Conservation (phyloP, 2,797 vertebrate genomes). For the Microctenopoma steveboyesi region DNA sequence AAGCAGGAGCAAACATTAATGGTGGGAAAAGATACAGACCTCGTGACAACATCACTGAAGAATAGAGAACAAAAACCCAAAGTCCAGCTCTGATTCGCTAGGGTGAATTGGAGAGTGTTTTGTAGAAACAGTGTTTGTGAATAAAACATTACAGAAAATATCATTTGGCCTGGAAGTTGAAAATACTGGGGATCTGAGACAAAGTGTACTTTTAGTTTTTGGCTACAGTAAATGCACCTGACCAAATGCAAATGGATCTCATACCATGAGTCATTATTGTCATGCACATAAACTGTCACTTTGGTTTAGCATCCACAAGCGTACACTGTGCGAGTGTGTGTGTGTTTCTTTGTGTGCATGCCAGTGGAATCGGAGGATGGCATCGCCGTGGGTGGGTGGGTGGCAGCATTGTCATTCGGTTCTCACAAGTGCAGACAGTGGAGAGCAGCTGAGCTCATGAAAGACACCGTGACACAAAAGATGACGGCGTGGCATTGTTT, state of each 20-base stretch:
- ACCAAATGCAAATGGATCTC: constrained; percentile 48
- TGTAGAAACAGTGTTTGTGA: not conserved
- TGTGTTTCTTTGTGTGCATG: constrained; percentile 13
- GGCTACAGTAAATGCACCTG: constrained; percentile 30
- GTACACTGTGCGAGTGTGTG: constrained; percentile 11
- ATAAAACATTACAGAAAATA: not conserved
- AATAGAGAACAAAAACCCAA: not conserved
- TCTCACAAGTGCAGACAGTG: constrained; percentile 46
- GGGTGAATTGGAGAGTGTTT: not conserved
- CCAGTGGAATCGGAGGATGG: constrained; percentile 35
- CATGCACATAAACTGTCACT: constrained; percentile 63
- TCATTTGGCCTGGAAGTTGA: not conserved
- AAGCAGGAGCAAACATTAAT: not conserved
- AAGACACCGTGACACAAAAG: constrained; percentile 50
- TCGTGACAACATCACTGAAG: constrained; percentile 15
- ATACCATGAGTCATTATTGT: constrained; percentile 47
- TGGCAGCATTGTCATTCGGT: constrained; percentile 44
- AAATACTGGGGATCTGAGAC: not conserved
- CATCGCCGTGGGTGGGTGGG: constrained; percentile 47
- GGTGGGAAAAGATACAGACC: not conserved
- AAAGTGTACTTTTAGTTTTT: constrained; percentile 7
- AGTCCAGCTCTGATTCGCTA: not conserved
- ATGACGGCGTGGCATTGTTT: constrained; percentile 59
- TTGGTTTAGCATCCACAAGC: constrained; percentile 54
- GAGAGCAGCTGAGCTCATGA: constrained; percentile 65